Percentiles rank a stretch among this genome's conserved stretches.
Conservation (phyloP, 2,888 invertebrate genomes). For the Metellina segmentata region DNA sequence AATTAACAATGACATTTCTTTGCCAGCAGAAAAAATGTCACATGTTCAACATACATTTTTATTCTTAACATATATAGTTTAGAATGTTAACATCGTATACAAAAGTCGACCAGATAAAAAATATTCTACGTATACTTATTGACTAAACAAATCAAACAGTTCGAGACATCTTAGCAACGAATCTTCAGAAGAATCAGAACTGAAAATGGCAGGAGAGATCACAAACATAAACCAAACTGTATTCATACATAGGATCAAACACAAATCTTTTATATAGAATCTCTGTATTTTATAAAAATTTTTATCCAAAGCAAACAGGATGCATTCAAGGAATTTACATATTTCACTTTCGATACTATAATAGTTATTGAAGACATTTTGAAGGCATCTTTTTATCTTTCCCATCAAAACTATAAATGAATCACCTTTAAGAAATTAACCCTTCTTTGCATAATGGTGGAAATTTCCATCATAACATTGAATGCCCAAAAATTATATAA, state of each 20-base stretch:
- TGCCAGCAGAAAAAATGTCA: neutral
- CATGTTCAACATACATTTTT: neutral
- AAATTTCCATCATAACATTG: too few species aligned
- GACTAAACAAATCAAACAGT: constrained; percentile 14
- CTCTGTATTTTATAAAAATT: neutral
- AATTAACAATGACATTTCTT: neutral
- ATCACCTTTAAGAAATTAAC: too few species aligned
- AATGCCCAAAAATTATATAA: too few species aligned
- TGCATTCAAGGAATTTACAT: neutral
- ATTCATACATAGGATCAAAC: neutral
- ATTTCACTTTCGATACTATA: too few species aligned
- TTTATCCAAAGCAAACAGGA: neutral
- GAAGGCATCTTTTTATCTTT: too few species aligned
- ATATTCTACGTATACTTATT: constrained; percentile 13
- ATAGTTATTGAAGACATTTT: too few species aligned
- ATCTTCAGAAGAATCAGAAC: neutral
- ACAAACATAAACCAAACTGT: neutral
- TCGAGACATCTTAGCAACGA: neutral
- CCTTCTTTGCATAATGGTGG: too few species aligned
- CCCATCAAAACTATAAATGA: too few species aligned
- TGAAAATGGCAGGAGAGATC: neutral
- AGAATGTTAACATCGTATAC: constrained; percentile 5
- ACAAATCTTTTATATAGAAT: neutral
- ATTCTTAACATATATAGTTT: neutral
- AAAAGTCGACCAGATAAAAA: neutral